Evolutionary conservation across 2,888 invertebrate genomes (phyloP).

Genomic region (Parnassius smintheus): DNA sequence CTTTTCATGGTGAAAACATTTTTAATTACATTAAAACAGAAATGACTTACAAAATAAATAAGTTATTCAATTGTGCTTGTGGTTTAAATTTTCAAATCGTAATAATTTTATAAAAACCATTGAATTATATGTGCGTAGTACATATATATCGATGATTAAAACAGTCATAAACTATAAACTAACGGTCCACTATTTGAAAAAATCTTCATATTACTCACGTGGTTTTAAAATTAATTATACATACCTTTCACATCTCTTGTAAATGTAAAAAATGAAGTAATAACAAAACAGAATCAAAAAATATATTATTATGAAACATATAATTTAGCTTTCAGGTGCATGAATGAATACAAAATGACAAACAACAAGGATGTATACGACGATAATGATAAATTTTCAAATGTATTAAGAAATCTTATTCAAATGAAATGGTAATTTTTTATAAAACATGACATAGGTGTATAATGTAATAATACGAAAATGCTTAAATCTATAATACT

Average conservation of each 20-base stretch:
- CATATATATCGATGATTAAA: too few relatives aligned
- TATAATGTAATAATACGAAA: constrained; percentile 35
- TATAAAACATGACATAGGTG: constrained; percentile 55
- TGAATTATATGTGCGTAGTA: too few relatives aligned
- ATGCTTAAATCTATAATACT: constrained; percentile 8
- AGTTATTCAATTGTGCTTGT: too few relatives aligned
- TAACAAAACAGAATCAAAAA: constrained; percentile 2
- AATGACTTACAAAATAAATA: too few relatives aligned
- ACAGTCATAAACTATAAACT: too few relatives aligned
- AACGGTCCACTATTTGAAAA: too few relatives aligned
- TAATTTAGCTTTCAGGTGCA: background rate
- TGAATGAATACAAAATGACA: background rate
- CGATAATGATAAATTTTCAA: background rate
- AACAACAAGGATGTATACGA: constrained; percentile 1
- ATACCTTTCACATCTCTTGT: constrained; percentile 9
- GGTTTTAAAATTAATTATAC: background rate
- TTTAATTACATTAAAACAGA: constrained; percentile 1
- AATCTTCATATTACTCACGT: too few relatives aligned
- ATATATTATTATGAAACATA: background rate
- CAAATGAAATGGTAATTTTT: constrained; percentile 24
- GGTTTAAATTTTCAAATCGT: too few relatives aligned
- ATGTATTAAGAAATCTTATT: background rate
- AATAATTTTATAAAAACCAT: too few relatives aligned
- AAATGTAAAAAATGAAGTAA: constrained; percentile 1
- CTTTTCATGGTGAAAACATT: constrained; percentile 19